Conservation (phyloP, 1,140 invertebrate species). For the Drosophila nigrodunni region DNA sequence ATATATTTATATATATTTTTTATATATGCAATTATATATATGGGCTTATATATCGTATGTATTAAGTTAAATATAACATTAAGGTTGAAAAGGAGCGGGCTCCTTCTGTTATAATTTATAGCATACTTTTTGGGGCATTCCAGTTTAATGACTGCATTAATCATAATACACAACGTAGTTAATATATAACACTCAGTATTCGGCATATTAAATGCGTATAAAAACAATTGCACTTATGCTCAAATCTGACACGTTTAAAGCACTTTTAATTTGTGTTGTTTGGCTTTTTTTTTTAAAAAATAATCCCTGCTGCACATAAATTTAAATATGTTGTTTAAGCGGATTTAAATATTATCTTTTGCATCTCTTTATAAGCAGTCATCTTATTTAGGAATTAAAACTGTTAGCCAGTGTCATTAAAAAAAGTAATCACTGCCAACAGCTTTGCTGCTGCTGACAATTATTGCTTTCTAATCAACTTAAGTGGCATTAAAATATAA, state of each 20-base stretch:
- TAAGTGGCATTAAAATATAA: slow-evolving; percentile 13
- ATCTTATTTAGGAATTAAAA: too few relatives aligned
- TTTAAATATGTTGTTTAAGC: too few relatives aligned
- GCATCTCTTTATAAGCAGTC: too few relatives aligned
- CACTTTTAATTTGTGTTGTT: background rate
- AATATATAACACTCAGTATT: background rate
- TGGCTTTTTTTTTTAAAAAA: background rate
- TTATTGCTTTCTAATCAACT: slow-evolving; percentile 19
- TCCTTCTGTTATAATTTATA: slow-evolving; percentile 34
- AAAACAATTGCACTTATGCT: background rate
- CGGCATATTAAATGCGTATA: slow-evolving; percentile 4
- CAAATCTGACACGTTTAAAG: too few relatives aligned
- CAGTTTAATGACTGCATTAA: slow-evolving; percentile 15
- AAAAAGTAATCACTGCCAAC: background rate
- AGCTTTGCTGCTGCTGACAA: slow-evolving; percentile 12
- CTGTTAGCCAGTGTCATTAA: background rate
- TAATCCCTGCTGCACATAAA: too few relatives aligned
- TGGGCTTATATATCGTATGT: slow-evolving; percentile 36
- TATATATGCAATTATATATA: background rate
- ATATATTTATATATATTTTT: background rate
- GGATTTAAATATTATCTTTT: too few relatives aligned
- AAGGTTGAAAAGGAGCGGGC: slow-evolving; percentile 14
- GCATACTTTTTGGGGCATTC: slow-evolving; percentile 55
- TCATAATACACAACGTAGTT: background rate
- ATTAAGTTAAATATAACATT: slow-evolving; percentile 55